Evolutionary conservation across 2,113 vertebrate genomes (phyloP), one percentile per base, ranked within the genome.

Genomic region (Sula dactylatra): DNA sequence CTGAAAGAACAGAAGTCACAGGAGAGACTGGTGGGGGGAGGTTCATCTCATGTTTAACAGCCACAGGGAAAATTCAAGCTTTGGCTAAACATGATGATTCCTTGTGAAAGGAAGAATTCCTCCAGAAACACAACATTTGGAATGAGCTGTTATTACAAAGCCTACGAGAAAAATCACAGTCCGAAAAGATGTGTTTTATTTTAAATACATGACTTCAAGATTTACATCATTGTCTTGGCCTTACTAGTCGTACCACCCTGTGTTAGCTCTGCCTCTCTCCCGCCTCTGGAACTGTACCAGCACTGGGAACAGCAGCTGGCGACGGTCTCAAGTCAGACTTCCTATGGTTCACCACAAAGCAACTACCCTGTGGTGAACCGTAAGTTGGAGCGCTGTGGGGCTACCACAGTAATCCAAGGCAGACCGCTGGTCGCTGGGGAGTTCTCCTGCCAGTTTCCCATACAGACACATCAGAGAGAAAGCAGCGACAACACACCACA

Each of bases 261-360:
- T 1, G 1, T 50, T 34, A 77, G 59, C 11, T 52, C 11, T 50
- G 83, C 27, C 25, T n/a, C 56, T 54, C 52, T 76, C 49, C 49
- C 3, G 7, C 22, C 16, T 49, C 74, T 92, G 85, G 82, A 96
- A 45, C 62, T 40, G 61, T 13, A 76, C 67, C 76, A 95, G 85
- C 45, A 26, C 9, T 74, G 50, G 49, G 38, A 97, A 74, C 13
- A 64, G 69, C 72, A 90, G 74, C 49, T 8, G 7, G 59, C 1
- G 6, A 64, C 1, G 2, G 47, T 36, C 82, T 92, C 67, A 50
- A 74, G 45, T 59, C 81, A 90, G 55, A 88, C 80, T 94, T 97
- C 72, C 92, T 88, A 50, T 44, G 86, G 92, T 61, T 95, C 72
- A 93, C 96, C 95, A 94, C 95, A 94, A 78, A 90, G 85, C 54